phyloP scores from a whole-genome alignment of 1,140 invertebrate genomes.

The Propsilocerus akamusi region DNA sequence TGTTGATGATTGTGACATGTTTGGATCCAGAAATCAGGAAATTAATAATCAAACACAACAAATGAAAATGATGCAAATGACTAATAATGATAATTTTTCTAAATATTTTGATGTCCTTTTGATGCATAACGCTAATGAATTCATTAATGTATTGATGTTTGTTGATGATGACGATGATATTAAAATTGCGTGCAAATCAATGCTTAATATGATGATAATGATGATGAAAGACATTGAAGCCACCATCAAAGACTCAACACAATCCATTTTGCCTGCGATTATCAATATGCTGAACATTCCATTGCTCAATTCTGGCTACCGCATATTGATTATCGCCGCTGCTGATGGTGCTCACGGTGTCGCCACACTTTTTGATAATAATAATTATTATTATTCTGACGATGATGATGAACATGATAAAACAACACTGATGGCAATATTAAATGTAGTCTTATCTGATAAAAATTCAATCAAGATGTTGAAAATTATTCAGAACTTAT shows the following conservation, averaged over 20 bases:
- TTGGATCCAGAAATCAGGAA: background rate
- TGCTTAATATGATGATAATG: background rate
- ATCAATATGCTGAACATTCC: background rate
- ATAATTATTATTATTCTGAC: too few relatives aligned
- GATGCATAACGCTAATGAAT: background rate
- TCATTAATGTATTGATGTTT: constrained; percentile 3
- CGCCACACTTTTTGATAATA: background rate
- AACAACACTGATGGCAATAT: constrained; percentile 3
- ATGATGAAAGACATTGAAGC: background rate
- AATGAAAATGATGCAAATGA: too few relatives aligned
- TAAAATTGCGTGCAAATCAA: background rate
- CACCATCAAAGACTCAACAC: background rate
- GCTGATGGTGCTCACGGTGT: background rate
- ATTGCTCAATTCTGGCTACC: constrained; percentile 1
- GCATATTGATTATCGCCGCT: background rate
- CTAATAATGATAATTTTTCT: constrained; percentile 1
- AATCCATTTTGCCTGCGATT: background rate
- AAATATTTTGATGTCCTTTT: constrained; percentile 2
- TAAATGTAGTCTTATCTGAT: background rate
- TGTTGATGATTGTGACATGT: background rate
- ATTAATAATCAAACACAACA: constrained; percentile 1
- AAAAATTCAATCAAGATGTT: background rate
- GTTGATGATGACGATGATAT: background rate
- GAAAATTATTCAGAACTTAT: background rate
- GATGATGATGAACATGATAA: background rate